Conservation (phyloP, 2,888 invertebrate genomes). For the Dasypolia templi region DNA sequence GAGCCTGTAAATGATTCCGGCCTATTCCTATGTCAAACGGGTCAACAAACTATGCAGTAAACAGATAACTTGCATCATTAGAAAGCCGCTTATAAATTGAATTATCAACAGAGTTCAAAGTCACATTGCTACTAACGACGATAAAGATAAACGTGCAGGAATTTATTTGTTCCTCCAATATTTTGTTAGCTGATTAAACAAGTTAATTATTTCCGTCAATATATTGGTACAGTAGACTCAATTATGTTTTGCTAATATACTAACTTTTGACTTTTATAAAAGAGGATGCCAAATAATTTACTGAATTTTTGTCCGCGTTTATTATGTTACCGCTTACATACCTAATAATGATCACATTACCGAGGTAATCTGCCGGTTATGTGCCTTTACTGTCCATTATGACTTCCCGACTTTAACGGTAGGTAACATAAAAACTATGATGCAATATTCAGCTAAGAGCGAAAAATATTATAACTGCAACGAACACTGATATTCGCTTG, state of each 20-base stretch:
- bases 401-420: not conserved
- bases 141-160: constrained; percentile 25
- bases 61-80: constrained; percentile 39
- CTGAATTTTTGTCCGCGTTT: not conserved
- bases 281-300: not conserved
- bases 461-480: not conserved
- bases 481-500: not conserved
- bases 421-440: constrained; percentile 4
- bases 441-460: constrained; percentile 4
- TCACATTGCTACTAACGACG: constrained; percentile 41
- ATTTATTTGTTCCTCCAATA: constrained; percentile 27
- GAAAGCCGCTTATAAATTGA: constrained; percentile 21
- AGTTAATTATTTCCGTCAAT: constrained; percentile 42
- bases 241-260: not conserved
- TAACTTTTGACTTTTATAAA: not conserved
- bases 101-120: constrained; percentile 56
- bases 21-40: constrained; percentile 35
- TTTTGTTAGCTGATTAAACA: constrained; percentile 19
- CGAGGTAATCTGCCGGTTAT: not conserved
- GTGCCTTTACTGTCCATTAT: not conserved
- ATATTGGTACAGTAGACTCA: not conserved
- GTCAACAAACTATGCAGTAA: constrained; percentile 59
- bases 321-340: constrained; percentile 4
- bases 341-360: constrained; percentile 21
- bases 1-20: constrained; percentile 9